Base-by-base conservation (phyloP, 2,888 invertebrate species). In the Onthophagus sagittarius region DNA sequence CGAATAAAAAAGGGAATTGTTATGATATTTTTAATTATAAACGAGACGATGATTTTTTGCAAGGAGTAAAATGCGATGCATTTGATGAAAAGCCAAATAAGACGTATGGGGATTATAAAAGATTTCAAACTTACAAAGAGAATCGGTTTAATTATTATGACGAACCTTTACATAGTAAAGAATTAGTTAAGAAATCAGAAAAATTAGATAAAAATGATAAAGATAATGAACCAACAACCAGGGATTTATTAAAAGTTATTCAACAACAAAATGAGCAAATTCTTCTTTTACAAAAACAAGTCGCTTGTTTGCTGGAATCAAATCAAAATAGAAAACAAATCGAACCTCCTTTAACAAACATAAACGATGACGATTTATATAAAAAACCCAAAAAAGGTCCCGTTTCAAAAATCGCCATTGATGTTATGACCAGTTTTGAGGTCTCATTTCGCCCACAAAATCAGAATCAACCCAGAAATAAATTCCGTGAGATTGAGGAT, bases 361-460 rank as follows among this genome's bases (percentile, higher is more conserved):
- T 72, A 72, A 74, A 77, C 63, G 77, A 53, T 0, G 63, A 79
- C 76, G 31, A 71, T 32, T 33, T 62, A 33, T 15, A 11, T n/a
- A 32, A 64, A 5, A 82, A 79, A 82, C 78, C 82, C 78, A 82
- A 83, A 85, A 82, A 83, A 83, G 75, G 85, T 83, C 76, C 83
- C 83, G 73, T 80, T 72, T 80, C 88, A 85, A 78, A 91, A 88
- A 84, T 91, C 79, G 91, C 92, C 0, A 90, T 92, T 72, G 92
- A 92, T 73, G 89, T 92, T 1, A 92, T 91, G 90, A 92, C 92
- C 0, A 92, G 91, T 82, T 91, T 92, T 83, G 91, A 92, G 85
- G 88, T 92, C 80, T 84, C 84, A 0, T 79, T 85, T 69, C 76
- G 79, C 70, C 77, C 77, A 5, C 80, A 75, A 62, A 53, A 53